These are phyloP conservation scores for Myripristis murdjan DNA, from an alignment of 2,797 vertebrate species.

Conservation along the genomic window DNA sequence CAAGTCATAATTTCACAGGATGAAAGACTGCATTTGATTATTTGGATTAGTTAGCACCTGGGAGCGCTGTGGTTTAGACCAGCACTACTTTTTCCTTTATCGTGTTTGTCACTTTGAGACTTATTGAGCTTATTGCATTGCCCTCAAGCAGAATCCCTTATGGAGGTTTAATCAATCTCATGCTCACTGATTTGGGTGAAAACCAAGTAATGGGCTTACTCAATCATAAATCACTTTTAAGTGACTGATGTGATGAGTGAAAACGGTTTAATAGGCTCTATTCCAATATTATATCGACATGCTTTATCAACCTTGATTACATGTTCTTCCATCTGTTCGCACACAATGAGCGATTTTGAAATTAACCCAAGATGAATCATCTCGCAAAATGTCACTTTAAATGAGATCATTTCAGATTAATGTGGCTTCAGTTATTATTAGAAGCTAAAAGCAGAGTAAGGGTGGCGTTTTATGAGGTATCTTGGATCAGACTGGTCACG, in stretches of 20 bases:
- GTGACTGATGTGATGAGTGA: constrained; percentile 41
- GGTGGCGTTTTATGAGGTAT: neutral
- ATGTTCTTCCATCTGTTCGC: constrained; percentile 53
- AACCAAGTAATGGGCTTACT: constrained; percentile 52
- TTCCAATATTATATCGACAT: constrained; percentile 46
- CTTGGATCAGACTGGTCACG: neutral
- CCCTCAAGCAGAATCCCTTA: constrained; percentile 39
- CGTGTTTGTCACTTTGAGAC: constrained; percentile 13
- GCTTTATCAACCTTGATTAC: constrained; percentile 57
- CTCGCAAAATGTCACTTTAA: constrained; percentile 34
- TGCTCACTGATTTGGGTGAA: constrained; percentile 52
- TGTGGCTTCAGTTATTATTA: constrained; percentile 30
- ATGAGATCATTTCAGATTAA: constrained; percentile 30
- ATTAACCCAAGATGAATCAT: constrained; percentile 38
- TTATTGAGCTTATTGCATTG: constrained; percentile 10
- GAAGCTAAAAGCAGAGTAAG: neutral
- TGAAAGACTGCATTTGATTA: constrained; percentile 62
- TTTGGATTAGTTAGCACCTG: constrained; percentile 13
- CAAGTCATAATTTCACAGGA: constrained; percentile 54
- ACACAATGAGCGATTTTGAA: constrained; percentile 33
- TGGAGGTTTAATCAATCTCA: constrained; percentile 44
- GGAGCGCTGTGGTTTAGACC: constrained; percentile 11
- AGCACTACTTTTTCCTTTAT: constrained; percentile 1
- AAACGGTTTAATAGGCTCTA: constrained; percentile 41
- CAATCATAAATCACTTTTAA: constrained; percentile 57